These are phyloP conservation scores for Anguilla marmorata DNA, from an alignment of 2,797 vertebrate species.

Conservation along the genomic window DNA sequence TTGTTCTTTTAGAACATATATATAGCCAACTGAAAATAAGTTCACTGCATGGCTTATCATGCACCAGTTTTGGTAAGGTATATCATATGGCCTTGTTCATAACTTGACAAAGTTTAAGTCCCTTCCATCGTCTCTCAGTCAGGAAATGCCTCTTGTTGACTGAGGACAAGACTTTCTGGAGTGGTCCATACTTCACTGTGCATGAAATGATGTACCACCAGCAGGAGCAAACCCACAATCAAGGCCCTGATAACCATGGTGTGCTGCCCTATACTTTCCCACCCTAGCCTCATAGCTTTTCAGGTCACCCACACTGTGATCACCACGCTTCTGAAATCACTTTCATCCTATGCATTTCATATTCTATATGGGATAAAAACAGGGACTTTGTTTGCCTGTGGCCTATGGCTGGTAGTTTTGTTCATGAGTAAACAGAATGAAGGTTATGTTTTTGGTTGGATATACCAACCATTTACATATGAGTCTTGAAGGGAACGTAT, in stretches of 20 bases:
- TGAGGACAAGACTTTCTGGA: not conserved
- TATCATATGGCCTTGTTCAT: not conserved
- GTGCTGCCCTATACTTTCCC: constrained; percentile 6
- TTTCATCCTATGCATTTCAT: not conserved
- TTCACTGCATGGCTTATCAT: not conserved
- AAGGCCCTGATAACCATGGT: not conserved
- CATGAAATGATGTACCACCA: constrained; percentile 2
- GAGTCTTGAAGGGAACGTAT: not conserved
- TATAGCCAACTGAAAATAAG: not conserved
- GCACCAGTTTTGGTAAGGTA: not conserved
- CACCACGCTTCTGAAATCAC: not conserved
- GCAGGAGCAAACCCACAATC: not conserved
- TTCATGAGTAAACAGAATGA: not conserved
- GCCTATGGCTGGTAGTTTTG: not conserved
- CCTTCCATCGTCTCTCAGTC: not conserved
- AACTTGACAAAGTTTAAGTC: not conserved
- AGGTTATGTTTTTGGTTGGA: not conserved
- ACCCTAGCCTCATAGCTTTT: not conserved
- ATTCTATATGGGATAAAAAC: not conserved
- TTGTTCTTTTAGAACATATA: not conserved
- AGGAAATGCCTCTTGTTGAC: not conserved
- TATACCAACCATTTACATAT: not conserved
- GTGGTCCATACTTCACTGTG: not conserved
- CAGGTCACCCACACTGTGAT: not conserved
- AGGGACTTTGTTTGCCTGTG: not conserved